Base-by-base conservation (phyloP, 2,797 vertebrate species). In the Streptopelia turtur region DNA sequence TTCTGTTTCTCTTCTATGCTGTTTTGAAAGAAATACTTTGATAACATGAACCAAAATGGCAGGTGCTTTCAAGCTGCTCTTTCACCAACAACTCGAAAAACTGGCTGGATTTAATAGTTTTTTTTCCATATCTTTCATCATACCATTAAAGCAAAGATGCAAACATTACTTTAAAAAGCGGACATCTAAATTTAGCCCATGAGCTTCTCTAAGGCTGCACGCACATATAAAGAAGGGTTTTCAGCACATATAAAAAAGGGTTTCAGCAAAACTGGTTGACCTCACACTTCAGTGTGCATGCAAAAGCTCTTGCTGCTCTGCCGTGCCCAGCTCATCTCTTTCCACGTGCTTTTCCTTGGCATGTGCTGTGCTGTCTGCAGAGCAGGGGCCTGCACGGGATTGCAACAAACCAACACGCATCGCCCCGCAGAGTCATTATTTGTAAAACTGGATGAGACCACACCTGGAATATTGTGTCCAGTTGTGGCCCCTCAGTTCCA, bases 341-440 rank as follows among this genome's bases (percentile, higher is more conserved):
- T 63, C 59, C 56, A 84, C 39, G 16, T 64, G 53, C 13, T 77
- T 91, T 77, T 89, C n/a, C 53, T 37, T 65, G 72, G 57, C 74
- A n/a, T 82, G 37, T 66, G 41, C 45, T 60, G 31, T 45, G 43
- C 60, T 80, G 20, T 45, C 68, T 74, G 50, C 45, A 65, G 75
- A 89, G 33, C 23, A 37, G 30, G 52, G 55, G 79, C 76, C 56
- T 92, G 49, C 56, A 85, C 28, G 41, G 56, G 45, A 87, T 83
- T 45, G 70, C 39, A 87, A 87, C 49, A 91, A 77, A 96, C 10
- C 81, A 76, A 79, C 31, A 63, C 6, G 0, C 22, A 5, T 30
- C 11, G 74, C 85, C 83, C 69, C 79, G 68, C 93, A 80, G 60
- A 95, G 78, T 94, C 47, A 74, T 89, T 80, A 56, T 82, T 82